Base-by-base conservation (phyloP, 1,140 invertebrate genomes). In the Ganaspis sp. region DNA sequence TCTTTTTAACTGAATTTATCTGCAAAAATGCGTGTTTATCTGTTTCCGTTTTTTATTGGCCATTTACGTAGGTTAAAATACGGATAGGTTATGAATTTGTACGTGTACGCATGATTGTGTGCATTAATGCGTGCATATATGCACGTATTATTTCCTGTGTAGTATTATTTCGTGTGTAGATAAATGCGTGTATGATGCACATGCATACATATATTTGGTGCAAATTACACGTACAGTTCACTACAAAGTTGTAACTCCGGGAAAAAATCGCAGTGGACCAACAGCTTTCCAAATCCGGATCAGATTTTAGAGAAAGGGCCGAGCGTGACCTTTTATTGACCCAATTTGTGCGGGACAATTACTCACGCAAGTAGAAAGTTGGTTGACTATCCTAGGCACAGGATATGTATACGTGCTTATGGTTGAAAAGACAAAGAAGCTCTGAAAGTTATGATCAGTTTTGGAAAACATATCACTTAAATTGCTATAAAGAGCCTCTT, bases 291-390 rank as follows among this genome's bases (percentile, higher is more conserved):
- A 64, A 26, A 64, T 64, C 26, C 26, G 23, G 23, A 64, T 29
- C 21, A 64, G 58, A 34, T 64, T 29, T 64, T 58, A 29, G 26
- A 34, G 58, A 64, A 64, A 64, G 58, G 58, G 58, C 58, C 26
- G 3, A 64, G 12, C 15, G 15, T 64, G 23, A 64, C 58, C 58
- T 64, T 64, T 64, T 26, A 21, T 64, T 29, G 58, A 64, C 58
- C 58, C 58, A 64, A 64, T 29, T 64, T 64, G 29, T 49, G n/a
- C 1, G 11, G 58, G 23, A 29, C 58, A 29, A 64, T 64, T 64
- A 64, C 58, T 64, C 58, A 64, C 58, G 23, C 15, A 64, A 29
- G 1, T 64, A 64, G 58, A 64, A 64, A 64, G 45, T 45, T 45
- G 1, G 42, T 45, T 45, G 4, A 45, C 42, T 45, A 15, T 45